These are phyloP conservation scores for Scolanthus callimorphus DNA, from an alignment of 92 coral and sea anemone species.

Conservation along the genomic window DNA sequence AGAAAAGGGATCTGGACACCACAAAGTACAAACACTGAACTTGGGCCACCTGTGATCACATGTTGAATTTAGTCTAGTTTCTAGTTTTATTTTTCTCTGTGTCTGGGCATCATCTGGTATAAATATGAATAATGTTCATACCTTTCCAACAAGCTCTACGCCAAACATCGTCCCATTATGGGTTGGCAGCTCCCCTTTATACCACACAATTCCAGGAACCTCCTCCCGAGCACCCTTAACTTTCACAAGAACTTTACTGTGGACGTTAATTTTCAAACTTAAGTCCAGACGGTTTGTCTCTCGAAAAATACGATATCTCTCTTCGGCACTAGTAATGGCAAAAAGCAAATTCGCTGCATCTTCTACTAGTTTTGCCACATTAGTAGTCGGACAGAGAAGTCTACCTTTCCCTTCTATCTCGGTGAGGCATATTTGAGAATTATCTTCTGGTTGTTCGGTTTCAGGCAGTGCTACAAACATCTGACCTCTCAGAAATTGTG, in stretches of 20 bases:
- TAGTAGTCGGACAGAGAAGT: not conserved
- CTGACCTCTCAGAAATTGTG: conserved; percentile 47
- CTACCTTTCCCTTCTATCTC: conserved; percentile 17
- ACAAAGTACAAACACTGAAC: too few species aligned
- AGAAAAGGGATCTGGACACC: too few species aligned
- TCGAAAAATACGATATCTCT: conserved; percentile 37
- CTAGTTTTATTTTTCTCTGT: too few species aligned
- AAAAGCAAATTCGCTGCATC: conserved; percentile 42
- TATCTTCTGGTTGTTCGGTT: conserved; percentile 51
- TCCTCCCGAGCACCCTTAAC: conserved; percentile 24
- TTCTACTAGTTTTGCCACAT: conserved; percentile 22
- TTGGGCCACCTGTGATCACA: too few species aligned
- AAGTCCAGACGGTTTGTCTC: conserved; percentile 42
- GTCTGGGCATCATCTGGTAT: too few species aligned
- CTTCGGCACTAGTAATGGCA: conserved; percentile 40
- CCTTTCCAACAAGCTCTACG: too few species aligned
- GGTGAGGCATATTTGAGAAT: conserved; percentile 31
- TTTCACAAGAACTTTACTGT: conserved; percentile 46
- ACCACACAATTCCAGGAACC: conserved; percentile 55
- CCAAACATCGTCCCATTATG: conserved; percentile 71
- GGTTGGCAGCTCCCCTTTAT: conserved; percentile 50
- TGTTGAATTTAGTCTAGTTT: too few species aligned
- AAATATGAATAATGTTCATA: too few species aligned
- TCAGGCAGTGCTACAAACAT: conserved; percentile 52
- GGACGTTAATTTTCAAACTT: conserved; percentile 17